Percentiles rank a stretch among this genome's conserved stretches.
These are phyloP conservation scores for Lampris incognitus DNA, from an alignment of 2,113 vertebrate species.

Conservation along the genomic window DNA sequence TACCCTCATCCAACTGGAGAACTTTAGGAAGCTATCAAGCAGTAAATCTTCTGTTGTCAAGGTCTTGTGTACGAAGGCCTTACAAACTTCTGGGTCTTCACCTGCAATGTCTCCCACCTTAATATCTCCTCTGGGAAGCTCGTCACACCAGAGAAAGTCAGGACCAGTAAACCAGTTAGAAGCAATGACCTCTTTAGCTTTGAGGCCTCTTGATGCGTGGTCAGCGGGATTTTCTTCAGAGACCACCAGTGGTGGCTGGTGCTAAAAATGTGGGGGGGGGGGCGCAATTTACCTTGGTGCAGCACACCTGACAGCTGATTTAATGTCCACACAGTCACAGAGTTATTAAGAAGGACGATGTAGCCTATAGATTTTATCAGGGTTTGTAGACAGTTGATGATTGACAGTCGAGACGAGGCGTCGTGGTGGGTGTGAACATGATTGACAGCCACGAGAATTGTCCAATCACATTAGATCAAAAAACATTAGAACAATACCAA, in stretches of 20 bases:
- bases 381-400: too few species aligned
- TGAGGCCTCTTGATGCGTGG: constrained; percentile 30
- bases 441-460: too few species aligned
- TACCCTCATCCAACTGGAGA: constrained; percentile 39
- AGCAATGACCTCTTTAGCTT: constrained; percentile 22
- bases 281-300: too few species aligned
- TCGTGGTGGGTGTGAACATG: too few species aligned
- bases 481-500: too few species aligned
- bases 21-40: constrained; percentile 24
- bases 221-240: constrained; percentile 39
- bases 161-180: constrained; percentile 44
- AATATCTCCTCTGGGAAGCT: constrained; percentile 30
- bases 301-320: too few species aligned
- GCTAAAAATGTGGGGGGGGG: too few species aligned
- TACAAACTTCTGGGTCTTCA: constrained; percentile 30
- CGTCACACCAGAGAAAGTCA: constrained; percentile 34
- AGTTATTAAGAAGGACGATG: too few species aligned
- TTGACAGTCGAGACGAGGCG: too few species aligned
- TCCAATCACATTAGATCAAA: too few species aligned
- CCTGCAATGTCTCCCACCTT: constrained; percentile 37
- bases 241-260: background rate
- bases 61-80: constrained; percentile 19
- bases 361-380: too few species aligned
- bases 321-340: too few species aligned
- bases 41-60: constrained; percentile 28